Evolutionary conservation across 2,113 vertebrate genomes (phyloP).

Genomic region (Odocoileus hemionus): DNA sequence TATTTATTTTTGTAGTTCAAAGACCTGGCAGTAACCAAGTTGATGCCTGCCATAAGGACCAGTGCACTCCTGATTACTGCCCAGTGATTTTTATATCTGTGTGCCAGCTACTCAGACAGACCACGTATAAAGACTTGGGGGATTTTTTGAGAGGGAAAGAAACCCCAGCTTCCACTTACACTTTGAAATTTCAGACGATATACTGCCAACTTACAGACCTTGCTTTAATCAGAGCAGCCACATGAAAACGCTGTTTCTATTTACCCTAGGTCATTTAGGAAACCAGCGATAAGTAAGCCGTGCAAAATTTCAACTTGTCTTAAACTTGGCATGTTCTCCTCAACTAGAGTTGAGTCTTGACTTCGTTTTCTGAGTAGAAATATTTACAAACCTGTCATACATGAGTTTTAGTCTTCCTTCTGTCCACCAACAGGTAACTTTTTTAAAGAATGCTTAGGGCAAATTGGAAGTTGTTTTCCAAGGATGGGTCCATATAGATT

Average conservation of each 20-base stretch:
- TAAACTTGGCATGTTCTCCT: conserved; percentile 66
- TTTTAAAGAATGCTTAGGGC: not conserved
- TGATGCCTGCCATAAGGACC: conserved; percentile 86
- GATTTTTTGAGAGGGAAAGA: conserved; percentile 72
- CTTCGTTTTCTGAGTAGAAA: conserved; percentile 64
- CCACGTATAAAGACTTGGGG: conserved; percentile 65
- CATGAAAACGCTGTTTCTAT: conserved; percentile 83
- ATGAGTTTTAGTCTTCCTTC: conserved; percentile 5
- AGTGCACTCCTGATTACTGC: conserved; percentile 82
- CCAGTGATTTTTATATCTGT: conserved; percentile 81
- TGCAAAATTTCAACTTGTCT: conserved; percentile 66
- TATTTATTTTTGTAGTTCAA: conserved; percentile 96
- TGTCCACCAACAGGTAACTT: conserved; percentile 33
- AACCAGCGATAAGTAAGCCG: conserved; percentile 81
- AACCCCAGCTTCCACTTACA: conserved; percentile 78
- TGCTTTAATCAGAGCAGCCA: conserved; percentile 84
- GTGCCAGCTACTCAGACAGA: conserved; percentile 84
- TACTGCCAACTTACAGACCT: conserved; percentile 83
- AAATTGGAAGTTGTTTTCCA: not conserved
- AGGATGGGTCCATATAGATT: not conserved
- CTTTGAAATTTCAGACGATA: conserved; percentile 77
- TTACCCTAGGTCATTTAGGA: conserved; percentile 79
- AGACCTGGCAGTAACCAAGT: conserved; percentile 86
- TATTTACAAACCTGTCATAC: conserved; percentile 63
- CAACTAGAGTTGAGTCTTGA: conserved; percentile 1